A percentile compares a stretch with the other conserved stretches of the same genome.
These are phyloP conservation scores for Torymus auratus DNA, from an alignment of 2,888 invertebrate species.

Conservation along the genomic window DNA sequence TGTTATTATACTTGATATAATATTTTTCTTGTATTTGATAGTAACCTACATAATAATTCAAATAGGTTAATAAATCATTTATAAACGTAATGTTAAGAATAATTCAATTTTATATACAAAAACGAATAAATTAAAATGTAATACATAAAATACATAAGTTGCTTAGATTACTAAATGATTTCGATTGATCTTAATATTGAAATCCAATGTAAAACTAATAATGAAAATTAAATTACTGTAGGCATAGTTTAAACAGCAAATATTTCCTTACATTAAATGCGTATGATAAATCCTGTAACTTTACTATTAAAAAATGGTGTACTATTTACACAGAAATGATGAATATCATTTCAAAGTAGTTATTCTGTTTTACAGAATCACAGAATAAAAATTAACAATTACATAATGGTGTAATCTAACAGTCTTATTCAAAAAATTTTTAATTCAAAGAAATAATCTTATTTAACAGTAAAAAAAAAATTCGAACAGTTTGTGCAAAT, in stretches of 20 bases:
- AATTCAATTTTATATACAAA: constrained; percentile 46
- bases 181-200: constrained; percentile 26
- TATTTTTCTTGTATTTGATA: constrained; percentile 22
- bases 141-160: constrained; percentile 22
- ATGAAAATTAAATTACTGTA: constrained; percentile 30
- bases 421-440: constrained; percentile 51
- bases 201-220: constrained; percentile 40
- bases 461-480: constrained; percentile 34
- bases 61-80: constrained; percentile 23
- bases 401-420: constrained; percentile 47
- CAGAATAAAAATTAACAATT: constrained; percentile 53
- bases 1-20: constrained; percentile 20
- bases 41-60: background rate
- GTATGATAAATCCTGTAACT: constrained; percentile 35
- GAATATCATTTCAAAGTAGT: constrained; percentile 53
- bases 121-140: constrained; percentile 40
- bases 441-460: constrained; percentile 39
- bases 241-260: constrained; percentile 33
- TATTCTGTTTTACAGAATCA: constrained; percentile 54
- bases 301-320: constrained; percentile 52
- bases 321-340: constrained; percentile 58
- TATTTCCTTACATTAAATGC: constrained; percentile 41
- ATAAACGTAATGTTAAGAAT: constrained; percentile 21
- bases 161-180: constrained; percentile 12
- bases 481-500: constrained; percentile 39